A percentile compares a stretch with the other conserved stretches of the same genome.
Evolutionary conservation across 2,113 vertebrate species (phyloP).

Genomic region (Struthidea cinerea): DNA sequence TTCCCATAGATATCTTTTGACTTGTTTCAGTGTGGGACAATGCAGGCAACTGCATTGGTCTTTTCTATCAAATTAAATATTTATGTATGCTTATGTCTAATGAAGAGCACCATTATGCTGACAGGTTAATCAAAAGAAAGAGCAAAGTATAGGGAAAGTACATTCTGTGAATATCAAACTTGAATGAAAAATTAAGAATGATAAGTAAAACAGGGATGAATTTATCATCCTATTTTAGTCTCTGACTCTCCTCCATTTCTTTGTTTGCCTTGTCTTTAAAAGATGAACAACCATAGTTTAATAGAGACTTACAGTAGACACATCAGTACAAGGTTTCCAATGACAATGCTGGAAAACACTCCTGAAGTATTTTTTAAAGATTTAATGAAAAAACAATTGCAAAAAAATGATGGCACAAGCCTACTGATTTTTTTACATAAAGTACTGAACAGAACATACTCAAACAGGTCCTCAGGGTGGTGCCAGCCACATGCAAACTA

Average conservation of each 20-base stretch:
- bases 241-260: not conserved
- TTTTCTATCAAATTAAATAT: not conserved
- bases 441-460: not conserved
- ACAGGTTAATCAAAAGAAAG: not conserved
- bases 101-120: not conserved
- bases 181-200: not conserved
- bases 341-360: not conserved
- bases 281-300: not conserved
- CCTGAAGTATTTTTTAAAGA: not conserved
- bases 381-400: not conserved
- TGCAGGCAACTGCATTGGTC: not conserved
- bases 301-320: not conserved
- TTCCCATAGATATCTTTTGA: not conserved
- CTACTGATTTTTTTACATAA: not conserved
- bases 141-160: not conserved
- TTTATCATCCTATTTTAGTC: not conserved
- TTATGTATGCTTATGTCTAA: not conserved
- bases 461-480: not conserved
- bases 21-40: not conserved
- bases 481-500: not conserved
- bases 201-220: not conserved
- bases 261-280: not conserved
- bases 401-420: not conserved
- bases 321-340: not conserved
- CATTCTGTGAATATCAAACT: not conserved